A percentile compares a stretch with the other conserved stretches of the same genome.
These are phyloP conservation scores for Chelonus insularis DNA, from an alignment of 1,140 invertebrate genomes.

Conservation along the genomic window DNA sequence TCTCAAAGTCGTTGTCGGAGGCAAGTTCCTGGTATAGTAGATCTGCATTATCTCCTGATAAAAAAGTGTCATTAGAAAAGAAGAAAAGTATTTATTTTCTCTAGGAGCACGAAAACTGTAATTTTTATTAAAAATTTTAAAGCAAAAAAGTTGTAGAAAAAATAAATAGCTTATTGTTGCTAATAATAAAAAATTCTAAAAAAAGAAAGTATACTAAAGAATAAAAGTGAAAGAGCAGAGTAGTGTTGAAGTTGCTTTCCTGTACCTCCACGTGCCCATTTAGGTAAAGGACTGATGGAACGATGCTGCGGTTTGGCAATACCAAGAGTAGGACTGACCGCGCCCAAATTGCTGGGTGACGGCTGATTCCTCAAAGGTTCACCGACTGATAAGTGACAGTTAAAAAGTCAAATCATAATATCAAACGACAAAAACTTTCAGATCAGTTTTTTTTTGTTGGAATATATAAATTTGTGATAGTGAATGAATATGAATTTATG, in stretches of 20 bases:
- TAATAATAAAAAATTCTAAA: conserved; percentile 5
- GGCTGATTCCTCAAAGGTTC: conserved; percentile 62
- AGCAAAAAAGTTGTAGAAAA: neutral
- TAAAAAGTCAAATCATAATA: conserved; percentile 8
- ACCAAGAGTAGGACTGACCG: conserved; percentile 48
- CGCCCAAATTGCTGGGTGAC: conserved; percentile 56
- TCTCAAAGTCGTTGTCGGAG: conserved; percentile 54
- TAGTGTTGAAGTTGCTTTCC: conserved; percentile 21
- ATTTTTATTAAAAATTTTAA: too few species aligned
- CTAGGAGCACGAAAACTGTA: too few species aligned
- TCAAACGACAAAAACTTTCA: conserved; percentile 37
- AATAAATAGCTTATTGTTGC: too few species aligned
- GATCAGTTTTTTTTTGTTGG: too few species aligned
- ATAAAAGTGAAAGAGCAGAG: neutral
- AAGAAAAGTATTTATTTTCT: too few species aligned
- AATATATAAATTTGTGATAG: too few species aligned
- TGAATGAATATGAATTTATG: too few species aligned
- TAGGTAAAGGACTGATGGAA: conserved; percentile 62
- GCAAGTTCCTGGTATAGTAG: conserved; percentile 63
- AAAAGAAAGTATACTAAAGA: neutral
- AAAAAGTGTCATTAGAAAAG: conserved; percentile 38
- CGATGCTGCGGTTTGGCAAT: conserved; percentile 50
- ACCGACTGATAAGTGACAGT: conserved; percentile 54
- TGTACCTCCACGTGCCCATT: conserved; percentile 64
- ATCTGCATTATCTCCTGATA: conserved; percentile 64